Percentiles rank a stretch among this genome's conserved stretches.
These are phyloP conservation scores for Esox masquinongy DNA, from an alignment of 2,797 vertebrate species.

Conservation along the genomic window DNA sequence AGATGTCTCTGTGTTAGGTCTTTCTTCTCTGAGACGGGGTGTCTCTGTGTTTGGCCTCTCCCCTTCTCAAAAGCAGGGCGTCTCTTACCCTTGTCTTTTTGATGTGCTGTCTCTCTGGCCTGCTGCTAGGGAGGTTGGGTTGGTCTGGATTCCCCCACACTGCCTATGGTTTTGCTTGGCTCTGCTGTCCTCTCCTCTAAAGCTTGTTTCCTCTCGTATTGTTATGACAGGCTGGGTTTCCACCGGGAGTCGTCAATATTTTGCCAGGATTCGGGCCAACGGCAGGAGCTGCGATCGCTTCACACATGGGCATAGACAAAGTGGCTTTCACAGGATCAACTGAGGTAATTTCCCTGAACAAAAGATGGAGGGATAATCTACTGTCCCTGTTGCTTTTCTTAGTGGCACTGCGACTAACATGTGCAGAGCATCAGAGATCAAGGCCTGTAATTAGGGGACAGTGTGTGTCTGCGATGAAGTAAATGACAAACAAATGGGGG, in stretches of 20 bases:
- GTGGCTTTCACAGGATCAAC: constrained; percentile 98
- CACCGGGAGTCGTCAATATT: constrained; percentile 99
- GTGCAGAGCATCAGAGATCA: constrained; percentile 51
- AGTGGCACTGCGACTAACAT: constrained; percentile 66
- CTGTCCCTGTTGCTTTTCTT: constrained; percentile 27
- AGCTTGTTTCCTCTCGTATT: constrained; percentile 77
- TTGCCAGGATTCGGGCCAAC: constrained; percentile 97
- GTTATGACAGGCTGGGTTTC: constrained; percentile 95
- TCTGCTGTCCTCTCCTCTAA: constrained; percentile 71
- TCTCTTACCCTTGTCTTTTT: constrained; percentile 66
- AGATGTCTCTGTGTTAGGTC: constrained; percentile 33
- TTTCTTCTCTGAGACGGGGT: constrained; percentile 16
- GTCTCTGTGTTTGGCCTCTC: constrained; percentile 41
- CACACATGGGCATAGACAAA: constrained; percentile 96
- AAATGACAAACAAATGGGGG: constrained; percentile 68
- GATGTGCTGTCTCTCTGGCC: constrained; percentile 63
- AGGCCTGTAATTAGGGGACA: constrained; percentile 40
- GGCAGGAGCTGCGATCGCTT: constrained; percentile 91
- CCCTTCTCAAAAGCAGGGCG: constrained; percentile 65
- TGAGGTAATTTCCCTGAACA: constrained; percentile 77
- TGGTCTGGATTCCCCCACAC: constrained; percentile 70
- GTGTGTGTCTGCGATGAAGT: constrained; percentile 56
- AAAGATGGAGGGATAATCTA: constrained; percentile 40
- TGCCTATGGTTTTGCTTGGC: constrained; percentile 80
- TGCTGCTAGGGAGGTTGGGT: constrained; percentile 68